These are phyloP conservation scores for Bicyclus anynana DNA, from an alignment of 1,140 invertebrate genomes.

Conservation along the genomic window DNA sequence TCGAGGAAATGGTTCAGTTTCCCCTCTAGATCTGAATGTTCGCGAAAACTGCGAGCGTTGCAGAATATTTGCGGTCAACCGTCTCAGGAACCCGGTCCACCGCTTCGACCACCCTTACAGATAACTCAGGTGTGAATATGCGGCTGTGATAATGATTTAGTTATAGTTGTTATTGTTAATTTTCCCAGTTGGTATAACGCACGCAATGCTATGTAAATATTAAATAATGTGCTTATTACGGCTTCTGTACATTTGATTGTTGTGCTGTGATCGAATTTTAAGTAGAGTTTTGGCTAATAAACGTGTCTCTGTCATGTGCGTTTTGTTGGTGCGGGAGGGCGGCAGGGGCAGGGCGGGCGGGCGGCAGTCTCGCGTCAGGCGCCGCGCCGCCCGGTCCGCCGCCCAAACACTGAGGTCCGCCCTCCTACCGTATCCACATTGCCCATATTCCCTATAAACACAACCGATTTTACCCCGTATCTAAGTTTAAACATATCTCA, in stretches of 20 bases:
- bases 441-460: conserved; percentile 19
- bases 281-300: conserved; percentile 70
- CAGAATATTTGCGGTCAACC: conserved; percentile 29
- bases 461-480: background rate
- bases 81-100: conserved; percentile 42
- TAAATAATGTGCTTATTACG: too few species aligned
- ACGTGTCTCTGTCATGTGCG: conserved; percentile 62
- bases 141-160: conserved; percentile 9
- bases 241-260: conserved; percentile 5
- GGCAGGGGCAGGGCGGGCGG: conserved; percentile 41
- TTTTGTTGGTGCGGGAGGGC: conserved; percentile 60
- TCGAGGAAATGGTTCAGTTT: conserved; percentile 45
- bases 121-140: conserved; percentile 67
- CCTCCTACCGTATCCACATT: conserved; percentile 32
- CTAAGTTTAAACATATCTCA: background rate
- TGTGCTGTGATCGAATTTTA: conserved; percentile 52
- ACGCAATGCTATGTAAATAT: background rate
- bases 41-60: conserved; percentile 39
- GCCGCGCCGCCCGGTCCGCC: conserved; percentile 50
- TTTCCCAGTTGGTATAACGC: background rate
- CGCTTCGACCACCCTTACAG: conserved; percentile 50
- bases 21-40: conserved; percentile 42
- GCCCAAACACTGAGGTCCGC: conserved; percentile 34
- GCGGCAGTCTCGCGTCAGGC: conserved; percentile 67
- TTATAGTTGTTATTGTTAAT: background rate